These are phyloP conservation scores for Drosophila lacicola DNA, from an alignment of 2,888 invertebrate genomes.

Conservation along the genomic window DNA sequence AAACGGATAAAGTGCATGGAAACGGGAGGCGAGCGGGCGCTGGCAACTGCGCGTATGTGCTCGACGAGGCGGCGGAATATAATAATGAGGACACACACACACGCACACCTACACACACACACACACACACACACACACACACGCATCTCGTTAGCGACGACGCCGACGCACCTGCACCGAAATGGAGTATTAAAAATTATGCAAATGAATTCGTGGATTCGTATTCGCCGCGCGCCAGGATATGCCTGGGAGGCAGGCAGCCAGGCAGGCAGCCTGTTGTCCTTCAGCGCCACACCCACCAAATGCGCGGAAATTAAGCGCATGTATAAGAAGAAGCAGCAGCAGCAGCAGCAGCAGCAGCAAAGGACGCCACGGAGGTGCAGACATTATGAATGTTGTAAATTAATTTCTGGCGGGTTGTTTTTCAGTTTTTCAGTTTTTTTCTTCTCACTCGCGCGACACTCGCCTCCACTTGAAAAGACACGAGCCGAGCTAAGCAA, in stretches of 20 bases:
- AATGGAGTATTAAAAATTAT: slow-evolving; percentile 85
- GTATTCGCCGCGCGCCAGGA: slow-evolving; percentile 62
- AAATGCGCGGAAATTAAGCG: slow-evolving; percentile 76
- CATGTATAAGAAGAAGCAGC: slow-evolving; percentile 46
- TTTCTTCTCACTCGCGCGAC: slow-evolving; percentile 12
- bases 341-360: slow-evolving; percentile 23
- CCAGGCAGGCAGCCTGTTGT: slow-evolving; percentile 31
- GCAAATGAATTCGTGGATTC: slow-evolving; percentile 83
- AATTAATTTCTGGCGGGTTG: slow-evolving; percentile 66
- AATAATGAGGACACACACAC: slow-evolving; percentile 75
- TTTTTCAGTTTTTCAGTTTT: slow-evolving; percentile 2
- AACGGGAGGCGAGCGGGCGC: background rate
- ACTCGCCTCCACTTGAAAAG: slow-evolving; percentile 60
- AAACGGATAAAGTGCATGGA: slow-evolving; percentile 51
- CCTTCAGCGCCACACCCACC: slow-evolving; percentile 70
- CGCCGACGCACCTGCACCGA: slow-evolving; percentile 71
- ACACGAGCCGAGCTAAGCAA: slow-evolving; percentile 68
- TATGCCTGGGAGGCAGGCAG: slow-evolving; percentile 26
- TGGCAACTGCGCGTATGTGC: slow-evolving; percentile 48
- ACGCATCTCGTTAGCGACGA: slow-evolving; percentile 61
- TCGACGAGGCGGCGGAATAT: slow-evolving; percentile 71
- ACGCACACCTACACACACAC: slow-evolving; percentile 18
- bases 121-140: slow-evolving; percentile 23
- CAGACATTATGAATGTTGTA: slow-evolving; percentile 77
- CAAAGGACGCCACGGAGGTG: slow-evolving; percentile 21